These are phyloP conservation scores for Urocitellus parryii DNA, from an alignment of 2,113 vertebrate species.

Conservation along the genomic window DNA sequence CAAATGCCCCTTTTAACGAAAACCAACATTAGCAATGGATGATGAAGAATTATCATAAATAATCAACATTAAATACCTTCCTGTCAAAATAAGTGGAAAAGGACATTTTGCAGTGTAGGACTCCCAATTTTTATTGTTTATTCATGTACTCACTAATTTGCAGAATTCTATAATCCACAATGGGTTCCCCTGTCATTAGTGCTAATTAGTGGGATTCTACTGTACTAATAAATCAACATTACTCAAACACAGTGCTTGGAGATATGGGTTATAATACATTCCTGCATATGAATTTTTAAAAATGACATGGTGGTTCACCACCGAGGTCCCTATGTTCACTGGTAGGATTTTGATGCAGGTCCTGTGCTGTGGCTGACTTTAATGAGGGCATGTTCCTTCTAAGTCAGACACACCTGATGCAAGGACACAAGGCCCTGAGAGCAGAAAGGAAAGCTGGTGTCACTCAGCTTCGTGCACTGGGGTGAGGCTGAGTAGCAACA, in stretches of 20 bases:
- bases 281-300: constrained; percentile 62
- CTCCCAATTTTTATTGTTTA: constrained; percentile 80
- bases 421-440: neutral
- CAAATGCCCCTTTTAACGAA: constrained; percentile 68
- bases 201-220: constrained; percentile 80
- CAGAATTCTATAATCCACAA: constrained; percentile 79
- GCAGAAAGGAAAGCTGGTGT: neutral
- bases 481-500: neutral
- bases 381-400: neutral
- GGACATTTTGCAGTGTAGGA: constrained; percentile 66
- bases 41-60: constrained; percentile 74
- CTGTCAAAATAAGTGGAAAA: constrained; percentile 79
- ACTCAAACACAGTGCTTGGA: constrained; percentile 61
- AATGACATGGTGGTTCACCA: constrained; percentile 23
- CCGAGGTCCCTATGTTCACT: constrained; percentile 13
- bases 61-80: constrained; percentile 75
- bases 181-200: constrained; percentile 79
- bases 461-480: neutral
- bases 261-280: constrained; percentile 46
- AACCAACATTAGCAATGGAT: constrained; percentile 46
- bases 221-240: constrained; percentile 83
- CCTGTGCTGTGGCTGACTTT: neutral
- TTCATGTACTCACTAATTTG: constrained; percentile 80
- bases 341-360: constrained; percentile 17
- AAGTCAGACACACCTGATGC: neutral